Evolutionary conservation across 2,797 vertebrate species (phyloP).

Genomic region (Coluber constrictor): DNA sequence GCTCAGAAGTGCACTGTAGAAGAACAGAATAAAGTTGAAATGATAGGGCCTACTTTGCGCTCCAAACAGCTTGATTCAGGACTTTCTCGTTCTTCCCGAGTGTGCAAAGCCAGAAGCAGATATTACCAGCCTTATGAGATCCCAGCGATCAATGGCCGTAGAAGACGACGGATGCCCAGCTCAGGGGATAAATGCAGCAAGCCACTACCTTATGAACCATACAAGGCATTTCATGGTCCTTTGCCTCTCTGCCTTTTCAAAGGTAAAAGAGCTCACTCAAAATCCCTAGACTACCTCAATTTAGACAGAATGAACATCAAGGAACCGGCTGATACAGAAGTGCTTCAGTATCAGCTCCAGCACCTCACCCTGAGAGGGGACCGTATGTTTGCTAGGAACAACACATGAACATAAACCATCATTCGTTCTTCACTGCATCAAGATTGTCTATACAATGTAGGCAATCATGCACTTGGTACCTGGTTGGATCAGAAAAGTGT

Average conservation of each 20-base stretch:
- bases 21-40: slow-evolving; percentile 78
- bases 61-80: slow-evolving; percentile 81
- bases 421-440: slow-evolving; percentile 51
- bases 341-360: slow-evolving; percentile 92
- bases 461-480: slow-evolving; percentile 38
- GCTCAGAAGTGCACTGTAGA: slow-evolving; percentile 81
- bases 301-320: slow-evolving; percentile 92
- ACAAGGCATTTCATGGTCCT: slow-evolving; percentile 80
- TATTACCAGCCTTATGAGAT: slow-evolving; percentile 95
- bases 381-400: slow-evolving; percentile 86
- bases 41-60: slow-evolving; percentile 58
- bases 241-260: slow-evolving; percentile 92
- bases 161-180: slow-evolving; percentile 89
- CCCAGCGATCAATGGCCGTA: slow-evolving; percentile 84
- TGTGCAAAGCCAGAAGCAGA: slow-evolving; percentile 85
- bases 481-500: slow-evolving; percentile 60
- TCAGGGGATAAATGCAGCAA: slow-evolving; percentile 88
- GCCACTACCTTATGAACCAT: slow-evolving; percentile 78
- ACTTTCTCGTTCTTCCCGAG: slow-evolving; percentile 79
- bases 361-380: slow-evolving; percentile 91
- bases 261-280: slow-evolving; percentile 87
- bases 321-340: slow-evolving; percentile 91
- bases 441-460: slow-evolving; percentile 37
- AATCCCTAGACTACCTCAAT: slow-evolving; percentile 98
- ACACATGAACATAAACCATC: slow-evolving; percentile 77